These are phyloP conservation scores for Pharmacophagus antenor DNA, from an alignment of 2,888 invertebrate genomes.

Conservation along the genomic window DNA sequence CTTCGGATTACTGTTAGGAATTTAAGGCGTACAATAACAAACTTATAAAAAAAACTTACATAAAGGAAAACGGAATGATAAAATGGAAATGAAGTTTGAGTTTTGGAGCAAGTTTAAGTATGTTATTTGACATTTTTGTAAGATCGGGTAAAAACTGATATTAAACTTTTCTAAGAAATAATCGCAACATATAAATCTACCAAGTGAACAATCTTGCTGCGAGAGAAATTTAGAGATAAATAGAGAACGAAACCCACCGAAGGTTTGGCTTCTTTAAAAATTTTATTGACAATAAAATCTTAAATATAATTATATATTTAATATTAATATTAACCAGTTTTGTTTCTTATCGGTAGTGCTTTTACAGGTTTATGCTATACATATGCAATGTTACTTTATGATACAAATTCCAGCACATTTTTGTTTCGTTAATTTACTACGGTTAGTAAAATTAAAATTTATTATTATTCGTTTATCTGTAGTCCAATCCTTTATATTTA, in stretches of 20 bases:
- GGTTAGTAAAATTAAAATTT: not conserved
- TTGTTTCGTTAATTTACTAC: not conserved
- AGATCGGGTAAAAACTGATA: slow-evolving; percentile 15
- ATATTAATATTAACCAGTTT: too few species aligned
- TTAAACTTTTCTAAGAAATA: slow-evolving; percentile 19
- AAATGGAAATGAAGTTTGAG: slow-evolving; percentile 26
- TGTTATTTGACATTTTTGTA: slow-evolving; percentile 22
- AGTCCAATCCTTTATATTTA: not conserved
- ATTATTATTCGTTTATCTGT: not conserved
- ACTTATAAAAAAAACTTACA: slow-evolving; percentile 26
- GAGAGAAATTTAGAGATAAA: not conserved
- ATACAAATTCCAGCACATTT: too few species aligned
- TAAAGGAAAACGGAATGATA: slow-evolving; percentile 17
- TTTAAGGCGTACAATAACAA: slow-evolving; percentile 27
- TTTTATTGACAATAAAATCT: too few species aligned
- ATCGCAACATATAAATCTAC: slow-evolving; percentile 6
- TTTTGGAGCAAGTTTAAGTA: slow-evolving; percentile 19
- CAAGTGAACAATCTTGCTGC: not conserved
- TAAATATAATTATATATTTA: too few species aligned
- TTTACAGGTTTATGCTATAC: too few species aligned
- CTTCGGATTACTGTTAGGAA: slow-evolving; percentile 22
- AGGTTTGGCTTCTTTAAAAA: too few species aligned
- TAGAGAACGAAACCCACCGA: too few species aligned
- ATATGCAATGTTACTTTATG: too few species aligned
- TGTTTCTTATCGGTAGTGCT: too few species aligned